These are phyloP conservation scores for Porphyrio hochstetteri DNA, from an alignment of 2,113 vertebrate genomes.

Conservation along the genomic window DNA sequence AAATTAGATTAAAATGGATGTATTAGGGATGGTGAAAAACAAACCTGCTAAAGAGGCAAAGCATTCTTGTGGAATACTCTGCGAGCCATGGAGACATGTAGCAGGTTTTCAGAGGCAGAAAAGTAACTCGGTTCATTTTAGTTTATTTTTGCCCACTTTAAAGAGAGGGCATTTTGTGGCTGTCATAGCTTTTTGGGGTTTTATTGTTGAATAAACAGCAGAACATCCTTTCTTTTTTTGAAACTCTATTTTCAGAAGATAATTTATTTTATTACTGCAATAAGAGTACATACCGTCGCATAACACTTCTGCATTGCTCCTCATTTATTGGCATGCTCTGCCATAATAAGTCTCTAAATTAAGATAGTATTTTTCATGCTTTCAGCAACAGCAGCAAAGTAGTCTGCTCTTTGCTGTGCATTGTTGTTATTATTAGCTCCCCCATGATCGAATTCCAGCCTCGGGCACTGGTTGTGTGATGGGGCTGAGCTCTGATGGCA, in stretches of 20 bases:
- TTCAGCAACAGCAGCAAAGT: conserved; percentile 41
- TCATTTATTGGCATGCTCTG: background rate
- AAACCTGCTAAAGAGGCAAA: background rate
- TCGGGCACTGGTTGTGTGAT: conserved; percentile 28
- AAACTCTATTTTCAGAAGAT: background rate
- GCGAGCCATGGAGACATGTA: background rate
- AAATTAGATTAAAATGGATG: background rate
- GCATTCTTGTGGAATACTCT: background rate
- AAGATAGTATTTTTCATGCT: conserved; percentile 53
- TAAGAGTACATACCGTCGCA: background rate
- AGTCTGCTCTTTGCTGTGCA: conserved; percentile 37
- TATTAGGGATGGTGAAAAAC: background rate
- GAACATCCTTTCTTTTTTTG: background rate
- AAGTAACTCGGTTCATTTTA: background rate
- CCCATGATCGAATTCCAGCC: conserved; percentile 55
- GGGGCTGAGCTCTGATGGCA: conserved; percentile 25
- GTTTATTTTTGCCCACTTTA: background rate
- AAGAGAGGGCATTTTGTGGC: background rate
- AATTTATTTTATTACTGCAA: background rate
- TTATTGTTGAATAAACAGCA: background rate
- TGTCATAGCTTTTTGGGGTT: background rate
- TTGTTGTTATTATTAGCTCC: conserved; percentile 61
- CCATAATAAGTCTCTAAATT: conserved; percentile 33
- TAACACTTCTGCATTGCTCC: background rate
- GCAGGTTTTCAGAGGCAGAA: background rate